These are phyloP conservation scores for Pangasius krempfi DNA, from an alignment of 2,797 vertebrate genomes.

Conservation along the genomic window DNA sequence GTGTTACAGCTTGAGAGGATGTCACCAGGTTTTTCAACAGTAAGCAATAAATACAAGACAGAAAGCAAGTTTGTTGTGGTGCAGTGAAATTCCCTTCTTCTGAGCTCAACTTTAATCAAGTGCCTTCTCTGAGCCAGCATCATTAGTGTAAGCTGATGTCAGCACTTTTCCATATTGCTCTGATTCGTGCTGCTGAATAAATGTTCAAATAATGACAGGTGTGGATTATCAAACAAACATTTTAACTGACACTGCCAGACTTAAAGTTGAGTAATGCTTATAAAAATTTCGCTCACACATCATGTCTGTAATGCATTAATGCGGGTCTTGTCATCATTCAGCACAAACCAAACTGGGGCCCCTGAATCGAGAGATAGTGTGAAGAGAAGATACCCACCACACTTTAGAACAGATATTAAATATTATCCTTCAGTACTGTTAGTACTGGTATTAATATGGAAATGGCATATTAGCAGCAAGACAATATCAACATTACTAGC, in stretches of 20 bases:
- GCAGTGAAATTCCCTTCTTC: slow-evolving; percentile 38
- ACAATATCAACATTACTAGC: background rate
- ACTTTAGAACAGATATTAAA: background rate
- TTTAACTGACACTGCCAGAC: slow-evolving; percentile 26
- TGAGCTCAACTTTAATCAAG: slow-evolving; percentile 50
- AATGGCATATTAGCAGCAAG: background rate
- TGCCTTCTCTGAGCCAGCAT: slow-evolving; percentile 20
- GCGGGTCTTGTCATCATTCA: background rate
- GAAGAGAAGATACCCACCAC: background rate
- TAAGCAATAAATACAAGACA: slow-evolving; percentile 50
- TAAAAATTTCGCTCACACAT: background rate
- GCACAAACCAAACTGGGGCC: background rate
- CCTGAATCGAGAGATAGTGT: background rate
- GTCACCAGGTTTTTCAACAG: slow-evolving; percentile 48
- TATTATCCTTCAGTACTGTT: background rate
- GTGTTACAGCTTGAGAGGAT: slow-evolving; percentile 33
- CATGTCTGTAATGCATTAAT: background rate
- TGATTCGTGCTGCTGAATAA: slow-evolving; percentile 40
- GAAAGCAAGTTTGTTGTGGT: slow-evolving; percentile 18
- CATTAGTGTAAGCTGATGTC: slow-evolving; percentile 44
- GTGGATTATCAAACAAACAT: slow-evolving; percentile 34
- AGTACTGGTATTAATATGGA: background rate
- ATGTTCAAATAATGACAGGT: slow-evolving; percentile 42
- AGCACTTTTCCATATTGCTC: slow-evolving; percentile 41
- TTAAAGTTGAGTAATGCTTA: background rate